Evolutionary conservation across 1,140 invertebrate species (phyloP).

Genomic region (Tetragnatha versicolor): DNA sequence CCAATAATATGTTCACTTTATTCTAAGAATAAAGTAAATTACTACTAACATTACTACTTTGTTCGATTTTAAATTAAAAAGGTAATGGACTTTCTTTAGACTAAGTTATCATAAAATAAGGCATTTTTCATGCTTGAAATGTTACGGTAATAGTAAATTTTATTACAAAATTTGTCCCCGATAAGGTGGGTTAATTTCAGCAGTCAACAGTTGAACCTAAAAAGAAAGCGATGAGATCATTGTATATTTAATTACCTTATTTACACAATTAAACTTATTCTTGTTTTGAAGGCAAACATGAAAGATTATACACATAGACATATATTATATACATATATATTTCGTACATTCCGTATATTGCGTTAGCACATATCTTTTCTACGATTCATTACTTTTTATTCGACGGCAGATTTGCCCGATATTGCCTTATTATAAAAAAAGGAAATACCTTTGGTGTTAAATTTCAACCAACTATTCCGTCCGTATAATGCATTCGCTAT

Average conservation of each 20-base stretch:
- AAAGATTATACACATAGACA: slow-evolving; percentile 29
- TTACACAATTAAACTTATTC: slow-evolving; percentile 13
- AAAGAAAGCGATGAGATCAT: neutral
- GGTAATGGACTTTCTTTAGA: too few species aligned
- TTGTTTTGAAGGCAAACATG: slow-evolving; percentile 8
- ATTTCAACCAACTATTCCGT: slow-evolving; percentile 45
- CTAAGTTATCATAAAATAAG: neutral
- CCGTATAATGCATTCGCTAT: slow-evolving; percentile 39
- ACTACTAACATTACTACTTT: too few species aligned
- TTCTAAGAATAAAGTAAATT: too few species aligned
- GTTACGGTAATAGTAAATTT: neutral
- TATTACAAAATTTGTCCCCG: neutral
- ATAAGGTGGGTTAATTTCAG: slow-evolving; percentile 10
- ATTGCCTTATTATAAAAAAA: slow-evolving; percentile 50
- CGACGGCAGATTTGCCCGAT: slow-evolving; percentile 26
- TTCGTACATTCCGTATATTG: slow-evolving; percentile 49
- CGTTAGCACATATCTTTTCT: slow-evolving; percentile 48
- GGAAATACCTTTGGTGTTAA: slow-evolving; percentile 42
- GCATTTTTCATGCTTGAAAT: neutral
- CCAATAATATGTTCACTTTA: too few species aligned
- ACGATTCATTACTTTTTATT: slow-evolving; percentile 49
- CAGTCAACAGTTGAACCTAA: neutral
- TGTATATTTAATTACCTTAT: slow-evolving; percentile 12
- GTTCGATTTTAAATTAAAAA: too few species aligned
- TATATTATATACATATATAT: slow-evolving; percentile 52